Base-by-base conservation (phyloP, 2,113 vertebrate genomes). In the Grammomys surdaster region DNA sequence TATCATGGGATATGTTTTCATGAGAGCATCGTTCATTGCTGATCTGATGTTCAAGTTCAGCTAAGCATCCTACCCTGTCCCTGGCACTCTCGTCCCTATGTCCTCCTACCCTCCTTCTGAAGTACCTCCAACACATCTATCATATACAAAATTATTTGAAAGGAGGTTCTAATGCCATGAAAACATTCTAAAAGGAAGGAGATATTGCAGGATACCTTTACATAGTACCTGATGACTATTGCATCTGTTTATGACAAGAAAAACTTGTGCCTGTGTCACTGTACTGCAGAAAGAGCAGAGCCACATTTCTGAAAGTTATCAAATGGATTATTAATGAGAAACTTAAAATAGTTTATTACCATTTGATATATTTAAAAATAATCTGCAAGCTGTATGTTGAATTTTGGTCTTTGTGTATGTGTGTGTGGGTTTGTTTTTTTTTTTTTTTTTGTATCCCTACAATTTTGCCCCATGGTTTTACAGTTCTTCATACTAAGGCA, bases 91-190 rank as follows among this genome's bases (percentile, higher is more conserved):
- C 7, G n/a, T 20, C 40, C 24, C 28, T 2, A 2, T 26, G 36
- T 90, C n/a, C 69, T 36, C 93, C 73, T 63, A 24, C 63, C 43
- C 14, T 86, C 11, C 8, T 13, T 20, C 4, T 31, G 76, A 22
- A 63, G 31, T 22, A 70, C 31, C 33, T 33, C 70, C 22, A 73
- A 46, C 6, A 63, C 16, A 19, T 26, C 51, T 48, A 72, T 65
- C 81, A 54, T n/a, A 58, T 76, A 86, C 80, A 76, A 92, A 58
- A 81, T 72, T 70, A 13, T 70, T 91, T 93, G 9, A 92, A 67
- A 88, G 9, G 22, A 8, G 2, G 0, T 86, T 85, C 20, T 69
- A 48, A 31, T 70, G 16, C 17, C 78, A 92, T 78, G 54, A 56
- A 94, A 91, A 73, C 31, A 40, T 36, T 94, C 60, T 73, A 40